Base-by-base conservation (phyloP, 2,797 vertebrate species). In the Pangasius krempfi region DNA sequence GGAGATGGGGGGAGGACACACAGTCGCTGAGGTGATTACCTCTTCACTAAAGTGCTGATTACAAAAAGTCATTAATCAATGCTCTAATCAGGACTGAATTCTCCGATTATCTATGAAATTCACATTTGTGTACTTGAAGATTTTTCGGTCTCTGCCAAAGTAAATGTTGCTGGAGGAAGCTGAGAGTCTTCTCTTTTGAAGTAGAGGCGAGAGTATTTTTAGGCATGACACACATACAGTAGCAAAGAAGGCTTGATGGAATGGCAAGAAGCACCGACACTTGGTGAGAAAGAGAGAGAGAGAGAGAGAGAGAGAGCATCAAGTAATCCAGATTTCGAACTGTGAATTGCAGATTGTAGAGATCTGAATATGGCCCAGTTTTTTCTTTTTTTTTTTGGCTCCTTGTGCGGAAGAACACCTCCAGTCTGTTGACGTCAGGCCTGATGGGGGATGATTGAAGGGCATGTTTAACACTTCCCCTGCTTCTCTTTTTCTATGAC, bases 341-440 rank as follows among this genome's bases (percentile, higher is more conserved):
- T 64, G 80, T 70, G 85, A 84, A 91, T 92, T 91, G 83, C 73
- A 88, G 88, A 80, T 92, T 92, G 88, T 91, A 86, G 91, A 93
- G 87, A 93, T 93, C 91, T 94, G 90, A 94, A 93, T 93, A 88
- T 95, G 94, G 95, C 94, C 95, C 89, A 95, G 92, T 44, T 83
- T 64, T 62, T 82, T 81, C 79, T 62, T 83, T 81, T 95, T 94
- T 93, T 87, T 95, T 94, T 93, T 83, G 84, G 87, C 86, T 92
- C 47, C 33, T 91, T 90, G 80, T 85, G 47, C 89, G 92, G 92
- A 94, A 92, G 91, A 87, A 84, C 89, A 85, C 89, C 94, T 93
- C 93, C 68, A 40, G 85, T 90, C 90, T 92, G 89, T 56, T 90
- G 89, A 91, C 89, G 89, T 92, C 90, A 91, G 89, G 90, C 89